phyloP scores from a whole-genome alignment of 2,888 invertebrate genomes.

The Sycophila texana region DNA sequence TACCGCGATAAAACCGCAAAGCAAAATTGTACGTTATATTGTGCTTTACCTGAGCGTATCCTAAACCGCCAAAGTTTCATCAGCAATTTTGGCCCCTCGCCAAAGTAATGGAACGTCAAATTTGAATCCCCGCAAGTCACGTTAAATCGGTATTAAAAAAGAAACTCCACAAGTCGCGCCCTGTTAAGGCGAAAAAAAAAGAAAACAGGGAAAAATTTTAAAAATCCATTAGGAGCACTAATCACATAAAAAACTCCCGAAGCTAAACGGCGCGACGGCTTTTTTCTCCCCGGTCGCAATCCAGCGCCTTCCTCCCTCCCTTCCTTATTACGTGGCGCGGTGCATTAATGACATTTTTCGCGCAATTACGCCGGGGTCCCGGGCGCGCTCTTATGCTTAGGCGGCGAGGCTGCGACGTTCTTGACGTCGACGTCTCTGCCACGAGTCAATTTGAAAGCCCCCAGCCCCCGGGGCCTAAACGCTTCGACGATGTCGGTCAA shows the following conservation, averaged over 20 bases:
- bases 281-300: not conserved
- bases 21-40: too few species aligned
- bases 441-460: conserved; percentile 42
- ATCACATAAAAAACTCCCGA: conserved; percentile 13
- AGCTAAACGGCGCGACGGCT: not conserved
- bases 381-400: not conserved
- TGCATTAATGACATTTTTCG: conserved; percentile 42
- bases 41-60: too few species aligned
- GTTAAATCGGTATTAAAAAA: not conserved
- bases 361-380: conserved; percentile 21
- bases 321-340: not conserved
- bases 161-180: not conserved
- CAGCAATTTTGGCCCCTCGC: too few species aligned
- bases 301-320: not conserved
- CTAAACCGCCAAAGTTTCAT: not conserved
- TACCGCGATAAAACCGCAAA: too few species aligned
- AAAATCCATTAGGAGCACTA: conserved; percentile 34
- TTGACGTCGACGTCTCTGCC: not conserved
- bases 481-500: conserved; percentile 48
- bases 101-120: too few species aligned
- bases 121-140: not conserved
- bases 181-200: not conserved
- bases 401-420: not conserved
- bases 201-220: not conserved
- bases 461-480: conserved; percentile 20